phyloP scores from a whole-genome alignment of 2,888 invertebrate species.

The Parnassius glacialis region DNA sequence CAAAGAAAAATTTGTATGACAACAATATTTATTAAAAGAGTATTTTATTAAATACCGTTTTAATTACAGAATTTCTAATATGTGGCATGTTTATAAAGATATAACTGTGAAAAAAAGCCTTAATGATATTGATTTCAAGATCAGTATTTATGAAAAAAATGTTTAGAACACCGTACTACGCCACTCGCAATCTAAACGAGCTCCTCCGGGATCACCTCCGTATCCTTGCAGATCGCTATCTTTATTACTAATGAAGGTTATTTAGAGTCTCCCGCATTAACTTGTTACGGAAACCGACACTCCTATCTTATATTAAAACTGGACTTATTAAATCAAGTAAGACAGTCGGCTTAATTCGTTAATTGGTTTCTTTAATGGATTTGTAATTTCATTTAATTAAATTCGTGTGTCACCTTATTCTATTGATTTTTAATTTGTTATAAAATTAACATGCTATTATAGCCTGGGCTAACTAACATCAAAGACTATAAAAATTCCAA shows the following conservation, averaged over 20 bases:
- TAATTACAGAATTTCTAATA: no score
- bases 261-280: slow-evolving; percentile 45
- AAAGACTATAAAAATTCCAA: no score
- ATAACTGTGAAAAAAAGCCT: not conserved
- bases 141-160: slow-evolving; percentile 15
- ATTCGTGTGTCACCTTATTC: no score
- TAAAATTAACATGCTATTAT: no score
- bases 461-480: no score
- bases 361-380: slow-evolving; percentile 16
- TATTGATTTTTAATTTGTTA: no score
- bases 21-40: no score
- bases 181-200: slow-evolving; percentile 29
- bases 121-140: not conserved
- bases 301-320: slow-evolving; percentile 20
- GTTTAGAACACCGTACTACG: slow-evolving; percentile 20
- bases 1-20: no score
- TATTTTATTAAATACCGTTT: no score
- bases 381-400: not conserved
- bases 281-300: slow-evolving; percentile 35
- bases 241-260: slow-evolving; percentile 53
- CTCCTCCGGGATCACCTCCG: slow-evolving; percentile 30
- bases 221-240: slow-evolving; percentile 35
- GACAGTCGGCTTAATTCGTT: slow-evolving; percentile 18
- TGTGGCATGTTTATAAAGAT: no score
- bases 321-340: slow-evolving; percentile 25